Conservation (phyloP, 2,113 vertebrate species). For the Progne subis region DNA sequence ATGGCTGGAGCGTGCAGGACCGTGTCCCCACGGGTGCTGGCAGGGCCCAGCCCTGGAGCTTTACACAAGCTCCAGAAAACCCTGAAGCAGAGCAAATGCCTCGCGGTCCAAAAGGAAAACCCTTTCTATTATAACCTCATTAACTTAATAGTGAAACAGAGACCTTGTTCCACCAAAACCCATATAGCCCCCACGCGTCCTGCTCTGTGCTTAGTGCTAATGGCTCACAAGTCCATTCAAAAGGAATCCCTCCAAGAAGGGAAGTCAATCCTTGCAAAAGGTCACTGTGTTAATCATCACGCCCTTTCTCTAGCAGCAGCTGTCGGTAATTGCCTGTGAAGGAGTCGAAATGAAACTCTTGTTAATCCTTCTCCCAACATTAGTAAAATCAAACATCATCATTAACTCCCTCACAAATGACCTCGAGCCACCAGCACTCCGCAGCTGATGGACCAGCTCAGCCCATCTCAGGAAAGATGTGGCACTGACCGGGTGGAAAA, state of each 20-base stretch:
- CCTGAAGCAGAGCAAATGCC: background rate
- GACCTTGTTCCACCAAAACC: background rate
- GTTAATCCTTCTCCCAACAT: constrained; percentile 31
- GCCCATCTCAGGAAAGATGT: background rate
- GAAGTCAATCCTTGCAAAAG: constrained; percentile 41
- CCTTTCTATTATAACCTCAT: background rate
- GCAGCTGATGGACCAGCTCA: background rate
- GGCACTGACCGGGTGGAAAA: background rate
- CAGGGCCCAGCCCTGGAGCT: background rate
- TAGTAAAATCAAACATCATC: background rate
- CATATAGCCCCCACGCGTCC: background rate
- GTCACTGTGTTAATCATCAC: constrained; percentile 48
- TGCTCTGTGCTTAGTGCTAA: background rate
- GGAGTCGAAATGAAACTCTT: constrained; percentile 29
- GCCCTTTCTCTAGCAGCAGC: constrained; percentile 28
- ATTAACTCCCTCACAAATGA: background rate
- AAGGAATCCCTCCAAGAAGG: constrained; percentile 15
- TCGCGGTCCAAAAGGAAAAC: background rate
- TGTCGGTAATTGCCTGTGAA: constrained; percentile 45
- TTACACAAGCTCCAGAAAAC: background rate
- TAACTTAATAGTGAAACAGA: background rate
- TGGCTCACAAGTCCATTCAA: background rate
- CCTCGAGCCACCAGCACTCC: background rate
- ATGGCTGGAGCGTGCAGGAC: background rate
- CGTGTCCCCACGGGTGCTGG: background rate